Conservation (phyloP, 2,797 vertebrate species). For the Tapera naevia region DNA sequence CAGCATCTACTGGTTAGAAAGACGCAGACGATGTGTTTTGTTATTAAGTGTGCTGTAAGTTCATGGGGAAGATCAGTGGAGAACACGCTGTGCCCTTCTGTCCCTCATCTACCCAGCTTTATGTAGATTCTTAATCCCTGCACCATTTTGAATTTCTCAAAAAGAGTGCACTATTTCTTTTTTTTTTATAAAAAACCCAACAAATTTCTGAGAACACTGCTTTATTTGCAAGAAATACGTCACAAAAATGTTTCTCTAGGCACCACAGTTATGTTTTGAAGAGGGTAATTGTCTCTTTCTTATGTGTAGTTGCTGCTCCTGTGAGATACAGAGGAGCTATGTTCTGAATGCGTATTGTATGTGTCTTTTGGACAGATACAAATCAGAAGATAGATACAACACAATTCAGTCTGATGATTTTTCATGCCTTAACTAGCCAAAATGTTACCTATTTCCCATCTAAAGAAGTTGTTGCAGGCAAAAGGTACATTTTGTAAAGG, state of each 20-base stretch:
- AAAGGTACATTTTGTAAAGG: not conserved
- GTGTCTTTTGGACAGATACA: not conserved
- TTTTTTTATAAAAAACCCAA: not conserved
- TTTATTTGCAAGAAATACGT: not conserved
- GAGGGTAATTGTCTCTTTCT: not conserved
- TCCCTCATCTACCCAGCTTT: not conserved
- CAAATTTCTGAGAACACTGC: not conserved
- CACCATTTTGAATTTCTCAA: not conserved
- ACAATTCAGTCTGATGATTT: not conserved
- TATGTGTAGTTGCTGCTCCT: not conserved
- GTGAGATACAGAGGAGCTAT: not conserved
- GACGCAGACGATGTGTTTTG: fast-evolving
- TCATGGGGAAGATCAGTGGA: not conserved
- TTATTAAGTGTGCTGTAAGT: not conserved
- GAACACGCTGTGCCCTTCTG: not conserved
- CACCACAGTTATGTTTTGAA: not conserved
- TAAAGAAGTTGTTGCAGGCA: not conserved
- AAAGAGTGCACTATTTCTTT: not conserved
- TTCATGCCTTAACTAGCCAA: not conserved
- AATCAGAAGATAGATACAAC: not conserved
- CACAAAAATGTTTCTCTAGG: not conserved
- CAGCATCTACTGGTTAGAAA: slow-evolving; percentile 15
- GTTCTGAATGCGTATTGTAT: not conserved
- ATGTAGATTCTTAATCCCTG: not conserved
- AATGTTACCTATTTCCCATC: not conserved